Conservation (phyloP, 2,113 vertebrate species). For the Thunnus maccoyii region DNA sequence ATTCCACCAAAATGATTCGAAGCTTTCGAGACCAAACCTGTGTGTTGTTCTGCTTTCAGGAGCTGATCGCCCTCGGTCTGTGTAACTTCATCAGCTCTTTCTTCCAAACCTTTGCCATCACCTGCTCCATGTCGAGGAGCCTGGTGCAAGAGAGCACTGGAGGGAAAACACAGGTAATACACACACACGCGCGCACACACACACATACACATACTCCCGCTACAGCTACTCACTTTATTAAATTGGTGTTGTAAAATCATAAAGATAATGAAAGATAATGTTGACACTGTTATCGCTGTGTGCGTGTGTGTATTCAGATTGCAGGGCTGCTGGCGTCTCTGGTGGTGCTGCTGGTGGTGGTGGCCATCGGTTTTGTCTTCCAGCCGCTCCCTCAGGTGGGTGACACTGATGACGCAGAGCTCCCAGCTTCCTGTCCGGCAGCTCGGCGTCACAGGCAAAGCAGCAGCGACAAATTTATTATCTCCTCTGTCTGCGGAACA, state of each 20-base stretch:
- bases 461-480: background rate
- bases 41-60: slow-evolving; percentile 80
- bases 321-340: slow-evolving; percentile 92
- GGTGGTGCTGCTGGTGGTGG: slow-evolving; percentile 93
- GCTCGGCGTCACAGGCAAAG: background rate
- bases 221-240: background rate
- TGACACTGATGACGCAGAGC: slow-evolving; percentile 8
- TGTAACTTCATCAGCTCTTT: slow-evolving; percentile 95
- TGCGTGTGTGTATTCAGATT: slow-evolving; percentile 83
- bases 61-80: slow-evolving; percentile 94
- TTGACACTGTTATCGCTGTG: background rate
- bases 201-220: background rate
- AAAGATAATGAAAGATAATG: background rate
- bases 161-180: slow-evolving; percentile 92
- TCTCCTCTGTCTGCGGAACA: background rate
- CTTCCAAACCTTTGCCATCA: slow-evolving; percentile 93
- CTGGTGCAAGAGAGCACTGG: slow-evolving; percentile 98
- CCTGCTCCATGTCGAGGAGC: slow-evolving; percentile 96
- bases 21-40: background rate
- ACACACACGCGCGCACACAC: background rate
- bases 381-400: slow-evolving; percentile 94
- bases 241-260: slow-evolving; percentile 44
- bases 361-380: slow-evolving; percentile 95
- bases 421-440: background rate
- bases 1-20: background rate